Percentiles rank a stretch among this genome's conserved stretches.
These are phyloP conservation scores for Corvus cornix DNA, from an alignment of 2,113 vertebrate species.

Conservation along the genomic window DNA sequence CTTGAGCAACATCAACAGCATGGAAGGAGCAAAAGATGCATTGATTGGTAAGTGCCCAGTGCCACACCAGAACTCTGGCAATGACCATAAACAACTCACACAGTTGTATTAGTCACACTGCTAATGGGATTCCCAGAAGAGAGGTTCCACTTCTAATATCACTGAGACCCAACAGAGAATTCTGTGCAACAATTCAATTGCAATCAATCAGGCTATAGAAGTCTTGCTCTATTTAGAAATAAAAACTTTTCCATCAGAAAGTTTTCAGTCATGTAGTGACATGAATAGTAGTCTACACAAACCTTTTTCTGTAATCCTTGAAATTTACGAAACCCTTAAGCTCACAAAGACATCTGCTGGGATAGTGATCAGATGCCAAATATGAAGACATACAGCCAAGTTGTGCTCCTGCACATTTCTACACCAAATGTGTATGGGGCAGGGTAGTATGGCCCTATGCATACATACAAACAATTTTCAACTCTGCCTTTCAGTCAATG, in stretches of 20 bases:
- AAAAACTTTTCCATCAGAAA: neutral
- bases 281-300: neutral
- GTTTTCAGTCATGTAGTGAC: neutral
- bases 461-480: neutral
- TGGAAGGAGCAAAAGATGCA: neutral
- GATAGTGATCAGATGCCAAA: neutral
- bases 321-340: neutral
- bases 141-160: neutral
- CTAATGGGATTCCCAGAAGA: neutral
- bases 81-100: neutral
- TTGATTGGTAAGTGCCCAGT: neutral
- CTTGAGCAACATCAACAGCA: neutral
- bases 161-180: neutral
- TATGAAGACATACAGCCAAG: neutral
- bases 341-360: neutral
- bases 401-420: neutral
- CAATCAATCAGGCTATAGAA: neutral
- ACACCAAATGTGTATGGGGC: neutral
- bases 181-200: neutral
- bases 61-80: neutral
- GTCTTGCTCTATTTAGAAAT: neutral
- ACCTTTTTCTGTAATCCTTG: neutral
- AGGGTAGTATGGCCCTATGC: too few relatives aligned
- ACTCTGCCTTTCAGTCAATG: neutral
- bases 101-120: rapidly evolving